Evolutionary conservation across 2,113 vertebrate genomes (phyloP), one percentile per base, ranked within the genome.

Genomic region (Cephalopholis sonnerati): DNA sequence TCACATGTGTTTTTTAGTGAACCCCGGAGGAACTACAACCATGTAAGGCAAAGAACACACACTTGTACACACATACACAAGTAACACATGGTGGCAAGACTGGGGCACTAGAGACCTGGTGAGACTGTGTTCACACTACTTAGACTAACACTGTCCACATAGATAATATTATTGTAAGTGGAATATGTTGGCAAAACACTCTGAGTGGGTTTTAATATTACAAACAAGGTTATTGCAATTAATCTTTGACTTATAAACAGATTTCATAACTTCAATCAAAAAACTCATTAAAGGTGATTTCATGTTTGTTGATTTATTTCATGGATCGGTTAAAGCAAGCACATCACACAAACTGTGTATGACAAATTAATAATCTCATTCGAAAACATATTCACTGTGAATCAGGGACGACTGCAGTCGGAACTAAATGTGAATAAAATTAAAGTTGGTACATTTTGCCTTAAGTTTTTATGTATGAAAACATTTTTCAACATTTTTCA

Each of bases 1-100:
- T 95, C 94, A 90, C 84, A 92, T 95, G 94, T 94, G 17, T 66
- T 91, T 94, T 91, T 75, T 48, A 46, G 50, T 69, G 46, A 86
- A 84, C 17, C 9, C 11, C 7, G 2, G 44, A 79, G 87, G 87
- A 90, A 92, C 82, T 65, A 78, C 1, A 1, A 68, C 17, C 29
- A 9, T 18, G 29, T 54, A 55, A 25, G 13, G 4, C 24, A 25
- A 12, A 79, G 57, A 15, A 61, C 36, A 62, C 5, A 77, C 51
- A 18, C 25, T 1, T 8, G 20, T 1, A 15, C 9, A 25, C 22
- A 44, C 29, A 57, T 16, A 50, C 51, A 54, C 11, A 44, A 13
- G 27, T 48, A 41, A 16, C 12, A 67, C 59, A 25, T 13, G 16
- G 13, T 27, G n/a, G 46, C 15, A 46, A 41, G 13, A 54, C 46